phyloP scores from a whole-genome alignment of 2,113 vertebrate species.

The Rhipidura dahli region DNA sequence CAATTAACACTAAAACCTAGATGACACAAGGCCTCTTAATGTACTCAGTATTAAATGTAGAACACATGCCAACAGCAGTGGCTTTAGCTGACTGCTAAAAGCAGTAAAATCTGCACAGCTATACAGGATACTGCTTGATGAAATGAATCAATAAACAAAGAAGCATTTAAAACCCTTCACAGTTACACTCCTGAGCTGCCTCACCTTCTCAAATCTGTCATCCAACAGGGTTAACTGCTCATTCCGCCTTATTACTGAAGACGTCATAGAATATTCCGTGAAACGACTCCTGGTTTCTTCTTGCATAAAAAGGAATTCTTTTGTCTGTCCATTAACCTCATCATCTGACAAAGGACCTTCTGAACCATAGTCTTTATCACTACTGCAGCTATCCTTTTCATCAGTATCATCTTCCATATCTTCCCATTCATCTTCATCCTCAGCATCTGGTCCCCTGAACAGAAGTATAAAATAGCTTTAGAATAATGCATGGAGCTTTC shows the following conservation, averaged over 20 bases:
- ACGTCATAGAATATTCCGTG: slow-evolving; percentile 93
- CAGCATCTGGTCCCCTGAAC: slow-evolving; percentile 48
- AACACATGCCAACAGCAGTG: not conserved
- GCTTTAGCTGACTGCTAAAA: not conserved
- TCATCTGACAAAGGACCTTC: slow-evolving; percentile 74
- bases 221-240: slow-evolving; percentile 92
- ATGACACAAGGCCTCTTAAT: not conserved
- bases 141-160: not conserved
- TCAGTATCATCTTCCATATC: slow-evolving; percentile 74
- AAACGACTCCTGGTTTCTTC: slow-evolving; percentile 96
- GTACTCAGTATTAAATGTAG: fast-evolving
- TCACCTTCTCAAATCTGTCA: slow-evolving; percentile 94
- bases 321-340: not conserved
- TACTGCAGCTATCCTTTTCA: slow-evolving; percentile 40
- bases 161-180: not conserved
- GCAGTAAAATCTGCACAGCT: not conserved
- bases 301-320: slow-evolving; percentile 83
- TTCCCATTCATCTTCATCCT: slow-evolving; percentile 82
- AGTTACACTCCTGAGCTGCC: not conserved
- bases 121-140: not conserved
- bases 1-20: not conserved
- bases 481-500: not conserved
- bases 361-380: slow-evolving; percentile 67
- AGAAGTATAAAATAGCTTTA: not conserved
- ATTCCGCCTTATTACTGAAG: slow-evolving; percentile 92